These are phyloP conservation scores for Kryptolebias marmoratus DNA, from an alignment of 2,113 vertebrate species.

Conservation along the genomic window DNA sequence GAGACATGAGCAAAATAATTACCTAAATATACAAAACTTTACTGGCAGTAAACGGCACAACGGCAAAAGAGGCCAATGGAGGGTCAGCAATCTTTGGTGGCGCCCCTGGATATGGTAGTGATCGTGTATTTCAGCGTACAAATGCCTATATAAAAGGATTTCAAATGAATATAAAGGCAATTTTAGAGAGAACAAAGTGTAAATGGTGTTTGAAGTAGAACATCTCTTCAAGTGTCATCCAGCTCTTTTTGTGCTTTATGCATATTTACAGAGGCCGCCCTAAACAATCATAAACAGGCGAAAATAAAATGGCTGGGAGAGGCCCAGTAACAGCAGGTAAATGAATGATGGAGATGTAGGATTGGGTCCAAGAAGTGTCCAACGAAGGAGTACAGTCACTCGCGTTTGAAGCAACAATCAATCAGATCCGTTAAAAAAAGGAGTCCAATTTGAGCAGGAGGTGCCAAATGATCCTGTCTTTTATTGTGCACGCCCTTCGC, in stretches of 20 bases:
- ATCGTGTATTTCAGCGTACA: too few relatives aligned
- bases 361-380: not conserved
- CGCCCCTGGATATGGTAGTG: too few relatives aligned
- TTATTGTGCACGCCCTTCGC: not conserved
- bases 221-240: not conserved
- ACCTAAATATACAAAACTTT: too few relatives aligned
- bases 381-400: not conserved
- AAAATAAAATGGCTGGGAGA: not conserved
- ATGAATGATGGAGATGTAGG: not conserved
- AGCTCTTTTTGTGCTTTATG: not conserved
- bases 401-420: not conserved
- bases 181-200: not conserved
- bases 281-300: not conserved
- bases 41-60: too few relatives aligned
- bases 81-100: too few relatives aligned
- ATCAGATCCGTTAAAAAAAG: not conserved
- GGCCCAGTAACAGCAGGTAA: not conserved
- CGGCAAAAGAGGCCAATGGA: too few relatives aligned
- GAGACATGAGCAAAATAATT: too few relatives aligned
- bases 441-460: not conserved
- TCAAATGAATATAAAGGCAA: too few relatives aligned
- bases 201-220: not conserved
- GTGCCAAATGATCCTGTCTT: not conserved
- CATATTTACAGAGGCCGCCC: not conserved
- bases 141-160: too few relatives aligned